Conservation (phyloP, 2,888 invertebrate species). For the Andricus quercusramuli region DNA sequence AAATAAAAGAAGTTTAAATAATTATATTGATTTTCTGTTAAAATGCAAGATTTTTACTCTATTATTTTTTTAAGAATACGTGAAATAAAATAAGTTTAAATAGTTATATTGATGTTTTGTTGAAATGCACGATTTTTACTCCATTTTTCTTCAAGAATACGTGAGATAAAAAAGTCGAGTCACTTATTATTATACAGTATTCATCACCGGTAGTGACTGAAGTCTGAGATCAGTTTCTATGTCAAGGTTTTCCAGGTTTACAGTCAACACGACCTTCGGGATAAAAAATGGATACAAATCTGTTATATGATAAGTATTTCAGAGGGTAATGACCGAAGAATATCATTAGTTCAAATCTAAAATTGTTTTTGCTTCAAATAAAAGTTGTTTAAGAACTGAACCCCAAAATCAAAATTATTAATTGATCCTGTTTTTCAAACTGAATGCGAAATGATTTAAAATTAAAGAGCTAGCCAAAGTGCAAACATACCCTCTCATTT, state of each 20-base stretch:
- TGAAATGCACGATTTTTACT: not conserved
- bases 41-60: not conserved
- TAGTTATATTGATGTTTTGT: too few relatives aligned
- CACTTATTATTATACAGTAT: not conserved
- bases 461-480: not conserved
- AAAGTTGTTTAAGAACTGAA: not conserved
- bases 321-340: slow-evolving; percentile 6
- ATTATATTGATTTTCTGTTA: not conserved
- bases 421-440: not conserved
- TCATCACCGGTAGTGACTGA: not conserved
- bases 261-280: slow-evolving; percentile 51
- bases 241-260: slow-evolving; percentile 61
- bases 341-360: not conserved
- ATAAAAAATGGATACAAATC: slow-evolving; percentile 34
- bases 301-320: not conserved
- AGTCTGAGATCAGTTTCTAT: slow-evolving; percentile 54
- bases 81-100: not conserved
- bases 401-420: not conserved
- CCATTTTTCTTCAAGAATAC: not conserved
- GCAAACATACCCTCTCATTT: not conserved
- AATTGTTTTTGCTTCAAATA: not conserved
- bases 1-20: not conserved
- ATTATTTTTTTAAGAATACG: not conserved
- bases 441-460: not conserved
- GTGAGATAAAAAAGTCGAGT: not conserved